Percentiles rank a stretch among this genome's conserved stretches.
Conservation (phyloP, 1,140 invertebrate species). For the Atopsyche davidsoni region DNA sequence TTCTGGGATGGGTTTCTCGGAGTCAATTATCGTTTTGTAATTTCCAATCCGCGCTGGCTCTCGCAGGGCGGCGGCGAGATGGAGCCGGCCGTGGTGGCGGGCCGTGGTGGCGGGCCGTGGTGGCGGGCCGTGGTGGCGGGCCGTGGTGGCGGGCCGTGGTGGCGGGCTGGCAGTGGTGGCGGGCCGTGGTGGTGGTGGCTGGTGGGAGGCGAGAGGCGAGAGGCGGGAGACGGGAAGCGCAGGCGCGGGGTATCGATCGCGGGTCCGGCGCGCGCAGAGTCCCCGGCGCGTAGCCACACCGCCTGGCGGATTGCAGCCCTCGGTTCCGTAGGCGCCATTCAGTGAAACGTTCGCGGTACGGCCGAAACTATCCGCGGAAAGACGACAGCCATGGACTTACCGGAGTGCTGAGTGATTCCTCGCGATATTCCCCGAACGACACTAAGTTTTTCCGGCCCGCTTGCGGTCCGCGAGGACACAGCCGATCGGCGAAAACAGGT, state of each 20-base stretch:
- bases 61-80: neutral
- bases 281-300: constrained; percentile 42
- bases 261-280: constrained; percentile 48
- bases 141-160: too few relatives aligned
- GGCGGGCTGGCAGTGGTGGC: too few relatives aligned
- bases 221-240: too few relatives aligned
- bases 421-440: neutral
- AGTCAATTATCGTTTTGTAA: neutral
- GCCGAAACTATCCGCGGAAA: constrained; percentile 2
- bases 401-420: constrained; percentile 8
- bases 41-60: neutral
- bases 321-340: constrained; percentile 10
- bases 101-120: too few relatives aligned
- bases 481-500: constrained; percentile 6
- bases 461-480: neutral
- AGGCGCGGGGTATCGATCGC: too few relatives aligned
- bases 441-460: neutral
- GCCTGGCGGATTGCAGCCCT: constrained; percentile 5
- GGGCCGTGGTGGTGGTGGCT: too few relatives aligned
- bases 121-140: too few relatives aligned
- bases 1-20: neutral
- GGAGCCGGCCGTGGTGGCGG: too few relatives aligned
- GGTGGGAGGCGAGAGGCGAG: too few relatives aligned
- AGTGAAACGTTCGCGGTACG: constrained; percentile 2
- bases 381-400: neutral